These are phyloP conservation scores for Cerastis rubricosa DNA, from an alignment of 2,888 invertebrate genomes.

Conservation along the genomic window DNA sequence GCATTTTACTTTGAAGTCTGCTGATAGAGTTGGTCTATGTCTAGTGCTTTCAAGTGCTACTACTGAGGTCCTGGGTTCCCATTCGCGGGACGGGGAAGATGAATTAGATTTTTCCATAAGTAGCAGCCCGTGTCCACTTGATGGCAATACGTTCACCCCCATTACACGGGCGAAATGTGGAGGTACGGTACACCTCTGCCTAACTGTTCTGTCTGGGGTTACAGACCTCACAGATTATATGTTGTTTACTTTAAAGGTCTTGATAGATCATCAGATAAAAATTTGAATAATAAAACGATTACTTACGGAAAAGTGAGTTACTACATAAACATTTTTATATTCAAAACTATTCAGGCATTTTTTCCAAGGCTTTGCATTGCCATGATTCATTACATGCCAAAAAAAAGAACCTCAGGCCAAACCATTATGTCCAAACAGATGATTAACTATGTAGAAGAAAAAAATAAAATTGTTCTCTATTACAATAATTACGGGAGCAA, in stretches of 20 bases:
- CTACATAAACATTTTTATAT: background rate
- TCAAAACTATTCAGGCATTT: slow-evolving; percentile 15
- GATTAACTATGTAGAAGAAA: slow-evolving; percentile 62
- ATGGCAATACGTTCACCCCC: background rate
- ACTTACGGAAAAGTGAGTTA: background rate
- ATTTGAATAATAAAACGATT: slow-evolving; percentile 21
- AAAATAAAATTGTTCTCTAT: slow-evolving; percentile 65
- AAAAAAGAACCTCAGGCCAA: slow-evolving; percentile 48
- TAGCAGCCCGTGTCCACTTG: background rate
- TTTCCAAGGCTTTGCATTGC: slow-evolving; percentile 31
- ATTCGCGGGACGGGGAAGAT: background rate
- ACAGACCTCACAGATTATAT: background rate
- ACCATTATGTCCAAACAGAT: slow-evolving; percentile 58
- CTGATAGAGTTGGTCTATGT: background rate
- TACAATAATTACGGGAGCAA: slow-evolving; percentile 68
- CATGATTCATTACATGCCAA: slow-evolving; percentile 43
- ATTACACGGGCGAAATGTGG: background rate
- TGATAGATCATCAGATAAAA: background rate
- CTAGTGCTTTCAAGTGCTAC: background rate
- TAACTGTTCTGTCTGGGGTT: background rate
- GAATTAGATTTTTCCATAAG: background rate
- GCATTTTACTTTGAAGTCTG: background rate
- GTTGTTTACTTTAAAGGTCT: background rate
- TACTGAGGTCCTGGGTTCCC: background rate
- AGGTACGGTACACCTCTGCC: background rate